These are phyloP conservation scores for Lithophane leautieri DNA, from an alignment of 2,888 invertebrate genomes.

Conservation along the genomic window DNA sequence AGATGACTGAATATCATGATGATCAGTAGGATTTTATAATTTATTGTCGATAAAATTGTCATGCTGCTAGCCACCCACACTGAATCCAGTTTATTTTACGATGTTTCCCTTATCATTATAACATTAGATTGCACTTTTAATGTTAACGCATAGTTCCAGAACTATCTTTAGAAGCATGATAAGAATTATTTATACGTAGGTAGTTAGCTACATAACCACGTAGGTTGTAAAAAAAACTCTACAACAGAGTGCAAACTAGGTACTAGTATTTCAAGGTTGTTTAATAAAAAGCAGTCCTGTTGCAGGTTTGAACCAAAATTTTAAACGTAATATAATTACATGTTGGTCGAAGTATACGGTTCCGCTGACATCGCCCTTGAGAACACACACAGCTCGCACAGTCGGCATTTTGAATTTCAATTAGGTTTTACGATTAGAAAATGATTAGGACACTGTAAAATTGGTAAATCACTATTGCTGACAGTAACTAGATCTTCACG, in stretches of 20 bases:
- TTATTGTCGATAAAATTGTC: not conserved
- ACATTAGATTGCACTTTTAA: not conserved
- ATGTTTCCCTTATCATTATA: not conserved
- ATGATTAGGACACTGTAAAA: not conserved
- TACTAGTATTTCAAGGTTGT: conserved; percentile 50
- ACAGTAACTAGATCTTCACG: conserved; percentile 2
- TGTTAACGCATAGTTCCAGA: conserved; percentile 47
- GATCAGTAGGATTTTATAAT: not conserved
- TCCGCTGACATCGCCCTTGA: conserved; percentile 96
- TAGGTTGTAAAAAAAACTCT: conserved; percentile 5
- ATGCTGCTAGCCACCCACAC: not conserved
- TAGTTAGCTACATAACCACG: not conserved
- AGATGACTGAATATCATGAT: not conserved
- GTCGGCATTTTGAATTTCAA: conserved; percentile 85
- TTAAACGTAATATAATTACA: conserved; percentile 81
- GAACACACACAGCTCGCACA: conserved; percentile 95
- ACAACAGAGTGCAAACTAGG: not conserved
- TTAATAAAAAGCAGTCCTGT: not conserved
- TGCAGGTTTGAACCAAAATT: conserved; percentile 9
- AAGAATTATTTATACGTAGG: conserved; percentile 21
- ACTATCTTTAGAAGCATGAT: conserved; percentile 41
- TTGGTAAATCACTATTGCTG: not conserved
- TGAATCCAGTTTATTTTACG: not conserved
- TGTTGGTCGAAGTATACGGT: conserved; percentile 95
- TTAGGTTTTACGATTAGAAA: not conserved